phyloP scores from a whole-genome alignment of 2,888 invertebrate genomes.

The Stenchaetothrips biformis region DNA sequence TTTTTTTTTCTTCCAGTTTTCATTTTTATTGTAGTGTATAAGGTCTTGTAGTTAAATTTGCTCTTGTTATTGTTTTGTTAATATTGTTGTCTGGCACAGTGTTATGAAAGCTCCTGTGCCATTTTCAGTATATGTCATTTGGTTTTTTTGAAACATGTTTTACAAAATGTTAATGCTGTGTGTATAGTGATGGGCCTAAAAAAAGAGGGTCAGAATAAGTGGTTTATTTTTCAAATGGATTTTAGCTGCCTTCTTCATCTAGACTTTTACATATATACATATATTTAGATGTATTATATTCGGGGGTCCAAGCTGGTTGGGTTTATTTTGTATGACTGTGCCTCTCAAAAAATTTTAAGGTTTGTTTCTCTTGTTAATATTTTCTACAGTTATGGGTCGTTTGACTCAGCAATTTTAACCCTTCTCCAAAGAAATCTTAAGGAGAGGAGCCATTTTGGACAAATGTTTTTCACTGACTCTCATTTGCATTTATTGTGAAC shows the following conservation, averaged over 20 bases:
- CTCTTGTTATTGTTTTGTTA: neutral
- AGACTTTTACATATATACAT: neutral
- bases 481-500: neutral
- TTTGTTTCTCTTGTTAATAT: neutral
- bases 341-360: neutral
- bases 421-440: too few relatives aligned
- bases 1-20: too few relatives aligned
- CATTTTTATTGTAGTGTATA: too few relatives aligned
- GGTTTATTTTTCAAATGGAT: neutral
- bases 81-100: neutral
- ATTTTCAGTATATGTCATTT: conserved; percentile 2
- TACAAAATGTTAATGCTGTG: too few relatives aligned
- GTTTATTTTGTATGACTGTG: neutral
- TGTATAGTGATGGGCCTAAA: neutral
- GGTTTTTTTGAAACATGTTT: too few relatives aligned
- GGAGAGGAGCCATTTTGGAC: too few relatives aligned
- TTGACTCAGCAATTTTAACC: too few relatives aligned
- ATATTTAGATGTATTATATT: neutral
- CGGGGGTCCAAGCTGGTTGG: neutral
- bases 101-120: neutral
- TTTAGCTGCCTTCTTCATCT: too few relatives aligned
- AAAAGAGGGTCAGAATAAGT: neutral
- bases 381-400: too few relatives aligned
- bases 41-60: neutral
- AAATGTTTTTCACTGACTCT: too few relatives aligned